Conservation (phyloP, 2,113 vertebrate genomes). For the Rafetus swinhoei region DNA sequence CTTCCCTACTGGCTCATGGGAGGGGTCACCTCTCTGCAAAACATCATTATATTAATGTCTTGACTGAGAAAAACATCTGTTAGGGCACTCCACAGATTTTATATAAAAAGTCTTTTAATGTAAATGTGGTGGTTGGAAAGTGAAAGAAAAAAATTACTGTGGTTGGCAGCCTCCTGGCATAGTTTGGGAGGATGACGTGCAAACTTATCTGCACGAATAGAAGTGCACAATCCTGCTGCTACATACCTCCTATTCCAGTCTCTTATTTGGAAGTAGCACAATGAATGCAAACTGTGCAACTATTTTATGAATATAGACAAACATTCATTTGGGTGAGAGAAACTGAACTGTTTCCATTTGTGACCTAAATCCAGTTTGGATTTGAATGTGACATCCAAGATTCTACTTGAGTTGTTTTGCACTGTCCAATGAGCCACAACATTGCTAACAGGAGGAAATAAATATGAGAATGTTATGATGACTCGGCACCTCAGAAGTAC, state of each 20-base stretch:
- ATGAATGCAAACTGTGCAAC: not conserved
- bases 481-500: rapidly evolving
- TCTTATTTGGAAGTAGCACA: constrained; percentile 38
- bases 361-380: constrained; percentile 26
- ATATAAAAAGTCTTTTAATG: constrained; percentile 62
- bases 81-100: constrained; percentile 4
- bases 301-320: constrained; percentile 3
- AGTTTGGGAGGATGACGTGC: constrained; percentile 59
- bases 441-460: not conserved
- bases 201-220: constrained; percentile 47
- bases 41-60: constrained; percentile 39
- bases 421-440: not conserved
- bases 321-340: not conserved
- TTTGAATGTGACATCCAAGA: not conserved
- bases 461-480: not conserved
- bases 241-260: constrained; percentile 26
- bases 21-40: constrained; percentile 47
- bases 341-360: not conserved
- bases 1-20: constrained; percentile 16
- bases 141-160: constrained; percentile 45
- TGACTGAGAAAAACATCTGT: constrained; percentile 54
- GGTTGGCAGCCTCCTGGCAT: constrained; percentile 55
- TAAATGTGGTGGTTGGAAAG: constrained; percentile 63
- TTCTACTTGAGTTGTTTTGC: not conserved
- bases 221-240: constrained; percentile 13